Conservation (phyloP, 1,140 invertebrate genomes). For the Conus ventricosus region DNA sequence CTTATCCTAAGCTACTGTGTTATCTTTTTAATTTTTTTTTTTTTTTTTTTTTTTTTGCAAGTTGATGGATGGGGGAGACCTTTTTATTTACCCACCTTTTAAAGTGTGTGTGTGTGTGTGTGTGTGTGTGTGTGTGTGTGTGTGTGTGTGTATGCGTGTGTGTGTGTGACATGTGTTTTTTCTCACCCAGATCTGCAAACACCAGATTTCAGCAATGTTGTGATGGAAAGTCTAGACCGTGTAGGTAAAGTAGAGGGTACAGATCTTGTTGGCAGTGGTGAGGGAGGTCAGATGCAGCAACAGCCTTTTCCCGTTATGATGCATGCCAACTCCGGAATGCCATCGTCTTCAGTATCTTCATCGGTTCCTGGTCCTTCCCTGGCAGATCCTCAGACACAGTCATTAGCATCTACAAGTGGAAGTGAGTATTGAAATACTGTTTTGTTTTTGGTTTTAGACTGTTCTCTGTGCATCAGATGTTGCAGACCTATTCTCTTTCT, state of each 20-base stretch:
- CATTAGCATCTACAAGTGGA: slow-evolving; percentile 16
- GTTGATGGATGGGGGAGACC: too few relatives aligned
- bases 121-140: not conserved
- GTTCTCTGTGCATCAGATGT: slow-evolving; percentile 24
- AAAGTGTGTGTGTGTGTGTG: not conserved
- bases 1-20: too few relatives aligned
- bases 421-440: not conserved
- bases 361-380: not conserved
- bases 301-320: slow-evolving; percentile 33
- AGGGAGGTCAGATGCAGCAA: not conserved
- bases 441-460: too few relatives aligned
- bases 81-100: too few relatives aligned
- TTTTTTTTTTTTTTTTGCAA: too few relatives aligned
- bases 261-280: not conserved
- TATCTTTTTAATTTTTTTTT: too few relatives aligned
- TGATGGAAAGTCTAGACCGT: slow-evolving; percentile 33
- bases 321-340: slow-evolving; percentile 22
- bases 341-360: slow-evolving; percentile 1
- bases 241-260: slow-evolving; percentile 27
- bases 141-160: not conserved
- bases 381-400: not conserved
- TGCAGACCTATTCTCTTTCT: not conserved
- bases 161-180: not conserved
- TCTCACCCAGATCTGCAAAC: slow-evolving; percentile 3
- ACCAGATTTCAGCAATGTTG: slow-evolving; percentile 31